phyloP scores from a whole-genome alignment of 37 sponge, comb jelly and placozoan species.

The Eunapius fragilis region DNA sequence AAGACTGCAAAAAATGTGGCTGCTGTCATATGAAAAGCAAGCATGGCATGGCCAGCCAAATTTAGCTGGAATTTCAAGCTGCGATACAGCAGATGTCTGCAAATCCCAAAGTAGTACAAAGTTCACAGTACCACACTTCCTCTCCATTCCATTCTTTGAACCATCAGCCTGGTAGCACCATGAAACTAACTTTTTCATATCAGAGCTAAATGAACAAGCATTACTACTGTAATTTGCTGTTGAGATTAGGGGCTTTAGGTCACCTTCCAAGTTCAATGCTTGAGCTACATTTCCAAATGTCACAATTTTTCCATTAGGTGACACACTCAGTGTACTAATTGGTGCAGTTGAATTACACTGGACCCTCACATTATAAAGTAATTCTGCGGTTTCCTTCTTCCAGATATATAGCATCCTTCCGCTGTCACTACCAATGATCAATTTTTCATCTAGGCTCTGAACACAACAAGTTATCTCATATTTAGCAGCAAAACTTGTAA shows the following conservation, averaged over 20 bases:
- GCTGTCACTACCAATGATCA: conserved; percentile 27
- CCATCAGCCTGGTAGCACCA: no score
- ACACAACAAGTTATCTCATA: background rate
- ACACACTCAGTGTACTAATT: conserved; percentile 1
- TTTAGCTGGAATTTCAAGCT: background rate
- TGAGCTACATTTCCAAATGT: conserved; percentile 12
- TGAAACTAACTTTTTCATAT: conserved; percentile 15
- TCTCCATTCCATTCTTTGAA: no score
- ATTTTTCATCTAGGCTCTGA: background rate
- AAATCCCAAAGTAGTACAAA: conserved; percentile 24
- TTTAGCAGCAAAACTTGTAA: background rate
- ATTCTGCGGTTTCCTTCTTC: conserved; percentile 6
- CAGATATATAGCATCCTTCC: conserved; percentile 15
- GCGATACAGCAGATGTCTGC: background rate
- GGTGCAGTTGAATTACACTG: background rate
- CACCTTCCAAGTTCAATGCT: conserved; percentile 13
- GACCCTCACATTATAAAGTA: background rate
- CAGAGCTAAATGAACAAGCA: conserved; percentile 35
- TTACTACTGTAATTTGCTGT: background rate
- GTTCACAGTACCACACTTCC: background rate
- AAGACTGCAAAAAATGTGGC: conserved; percentile 6
- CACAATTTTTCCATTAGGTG: conserved; percentile 21
- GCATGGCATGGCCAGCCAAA: conserved; percentile 11
- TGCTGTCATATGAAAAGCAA: conserved; percentile 48
- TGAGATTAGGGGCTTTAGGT: conserved; percentile 2